Base-by-base conservation (phyloP, 2,797 vertebrate species). In the Carapus acus region DNA sequence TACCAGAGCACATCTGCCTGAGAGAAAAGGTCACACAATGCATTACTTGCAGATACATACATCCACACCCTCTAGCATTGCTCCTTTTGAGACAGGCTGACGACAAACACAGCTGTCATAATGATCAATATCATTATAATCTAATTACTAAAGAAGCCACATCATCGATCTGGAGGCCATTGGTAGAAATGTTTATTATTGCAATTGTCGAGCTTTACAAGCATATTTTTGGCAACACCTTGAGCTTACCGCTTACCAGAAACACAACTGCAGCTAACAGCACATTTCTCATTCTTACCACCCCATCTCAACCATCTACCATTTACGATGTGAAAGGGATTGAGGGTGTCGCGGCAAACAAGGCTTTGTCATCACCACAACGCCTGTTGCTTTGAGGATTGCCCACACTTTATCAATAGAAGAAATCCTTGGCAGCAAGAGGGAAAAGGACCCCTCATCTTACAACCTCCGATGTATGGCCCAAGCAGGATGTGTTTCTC, bases 101-200 rank as follows among this genome's bases (percentile, higher is more conserved):
- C 91, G 88, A 73, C 91, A 92, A 87, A 91, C 90, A 88, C 82
- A 86, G 90, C 89, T 92, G 91, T 92, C 92, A 91, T 88, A 85
- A 87, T 91, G 90, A 96, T 97, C 94, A 89, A 98, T 98, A 94
- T 83, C 87, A 90, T 89, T 88, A 90, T 97, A 95, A 97, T 95
- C 94, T 94, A 93, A 92, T 92, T 94, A 90, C 89, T 92, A 90
- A 90, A 86, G 90, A 92, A 94, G 91, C 94, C 90, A 77, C 93
- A 88, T 82, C 92, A 97, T 95, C 91, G 94, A 97, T 92, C 87
- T 83, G 80, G 76, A 86, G 88, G 84, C 88, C 87, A 86, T 92
- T 94, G 93, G 94, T 96, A 93, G 93, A 96, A 93, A 84, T 87
- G 91, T 97, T 97, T 94, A 94, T 93, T 92, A 92, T 91, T 88